These are phyloP conservation scores for Gallinago undulata DNA, from an alignment of 2,113 vertebrate genomes.

Conservation along the genomic window DNA sequence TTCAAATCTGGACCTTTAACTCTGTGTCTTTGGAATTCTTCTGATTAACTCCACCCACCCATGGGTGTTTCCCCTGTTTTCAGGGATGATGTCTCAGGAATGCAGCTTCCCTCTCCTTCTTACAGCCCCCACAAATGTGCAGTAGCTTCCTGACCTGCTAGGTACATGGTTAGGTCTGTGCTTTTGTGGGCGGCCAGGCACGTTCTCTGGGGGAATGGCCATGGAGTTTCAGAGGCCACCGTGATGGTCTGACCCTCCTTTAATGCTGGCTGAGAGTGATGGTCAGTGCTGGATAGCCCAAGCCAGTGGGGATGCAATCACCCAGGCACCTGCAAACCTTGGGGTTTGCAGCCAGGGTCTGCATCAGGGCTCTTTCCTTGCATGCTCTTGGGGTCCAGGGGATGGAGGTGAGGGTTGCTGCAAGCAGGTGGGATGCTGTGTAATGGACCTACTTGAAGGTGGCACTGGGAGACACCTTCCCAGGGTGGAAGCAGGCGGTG, in stretches of 20 bases:
- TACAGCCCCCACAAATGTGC: background rate
- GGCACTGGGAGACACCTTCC: background rate
- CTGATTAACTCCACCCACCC: rapidly evolving
- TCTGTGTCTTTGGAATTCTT: background rate
- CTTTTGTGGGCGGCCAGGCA: too few species aligned
- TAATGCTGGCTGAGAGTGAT: background rate
- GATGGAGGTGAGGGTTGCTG: background rate
- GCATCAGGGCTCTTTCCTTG: background rate
- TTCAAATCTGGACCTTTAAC: background rate
- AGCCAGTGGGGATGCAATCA: background rate
- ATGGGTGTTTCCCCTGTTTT: background rate
- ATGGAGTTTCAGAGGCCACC: background rate
- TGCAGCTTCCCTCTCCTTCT: background rate
- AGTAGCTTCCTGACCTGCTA: background rate
- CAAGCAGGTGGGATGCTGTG: background rate
- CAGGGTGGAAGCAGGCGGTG: background rate
- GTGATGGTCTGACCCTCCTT: background rate
- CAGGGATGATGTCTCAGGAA: background rate
- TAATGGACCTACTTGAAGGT: background rate
- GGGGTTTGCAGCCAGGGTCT: background rate
- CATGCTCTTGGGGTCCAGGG: background rate
- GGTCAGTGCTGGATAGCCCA: background rate
- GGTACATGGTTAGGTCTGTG: rapidly evolving
- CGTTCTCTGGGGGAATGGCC: rapidly evolving
- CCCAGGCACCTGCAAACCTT: background rate